Evolutionary conservation across 2,797 vertebrate genomes (phyloP).

Genomic region (Gorsachius magnificus): DNA sequence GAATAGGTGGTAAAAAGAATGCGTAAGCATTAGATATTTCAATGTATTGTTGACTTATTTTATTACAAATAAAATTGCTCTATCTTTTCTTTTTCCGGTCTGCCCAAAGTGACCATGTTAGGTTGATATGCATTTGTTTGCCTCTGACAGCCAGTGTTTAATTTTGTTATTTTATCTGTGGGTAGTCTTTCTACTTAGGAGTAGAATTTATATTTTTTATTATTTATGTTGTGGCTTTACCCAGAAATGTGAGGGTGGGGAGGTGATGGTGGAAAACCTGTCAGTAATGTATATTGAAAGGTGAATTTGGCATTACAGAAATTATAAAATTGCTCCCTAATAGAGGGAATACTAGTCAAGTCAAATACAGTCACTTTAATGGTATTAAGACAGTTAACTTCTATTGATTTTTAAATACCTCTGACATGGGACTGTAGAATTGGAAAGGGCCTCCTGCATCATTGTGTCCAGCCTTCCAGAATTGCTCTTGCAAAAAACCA

Average conservation of each 20-base stretch:
- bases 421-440: neutral
- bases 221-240: neutral
- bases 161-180: neutral
- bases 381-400: neutral
- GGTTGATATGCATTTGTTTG: neutral
- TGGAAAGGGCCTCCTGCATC: neutral
- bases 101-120: neutral
- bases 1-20: neutral
- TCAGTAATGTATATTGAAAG: neutral
- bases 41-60: neutral
- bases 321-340: neutral
- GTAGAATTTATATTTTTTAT: neutral
- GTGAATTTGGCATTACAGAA: neutral
- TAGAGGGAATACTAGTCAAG: neutral
- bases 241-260: neutral
- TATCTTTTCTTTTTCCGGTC: neutral
- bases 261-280: neutral
- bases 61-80: neutral
- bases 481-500: accelerated
- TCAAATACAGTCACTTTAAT: neutral
- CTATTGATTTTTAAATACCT: neutral
- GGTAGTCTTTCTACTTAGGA: neutral
- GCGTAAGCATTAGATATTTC: neutral
- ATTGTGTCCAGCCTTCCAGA: neutral
- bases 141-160: neutral